Conservation (phyloP, 2,888 invertebrate genomes). For the Synanthedon tipuliformis region DNA sequence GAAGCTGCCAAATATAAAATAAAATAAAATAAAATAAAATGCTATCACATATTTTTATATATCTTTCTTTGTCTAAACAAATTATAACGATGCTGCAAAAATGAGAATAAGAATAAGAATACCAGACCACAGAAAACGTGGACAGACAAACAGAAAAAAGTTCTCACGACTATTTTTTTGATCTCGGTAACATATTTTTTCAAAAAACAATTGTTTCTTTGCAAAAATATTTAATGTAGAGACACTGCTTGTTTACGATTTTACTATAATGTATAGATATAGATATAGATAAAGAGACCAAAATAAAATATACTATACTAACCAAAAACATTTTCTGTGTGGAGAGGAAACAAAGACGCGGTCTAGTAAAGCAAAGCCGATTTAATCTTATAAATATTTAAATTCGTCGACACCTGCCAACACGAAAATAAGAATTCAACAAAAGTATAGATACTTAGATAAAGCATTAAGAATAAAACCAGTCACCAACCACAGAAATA, state of each 20-base stretch:
- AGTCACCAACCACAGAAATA: too few relatives aligned
- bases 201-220: slow-evolving; percentile 6
- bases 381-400: slow-evolving; percentile 12
- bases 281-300: too few relatives aligned
- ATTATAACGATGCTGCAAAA: too few relatives aligned
- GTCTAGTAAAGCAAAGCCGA: slow-evolving; percentile 7
- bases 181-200: not conserved
- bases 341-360: slow-evolving; percentile 6
- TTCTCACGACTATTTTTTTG: too few relatives aligned
- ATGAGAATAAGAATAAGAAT: too few relatives aligned
- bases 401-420: slow-evolving; percentile 6
- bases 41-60: too few relatives aligned
- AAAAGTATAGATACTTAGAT: not conserved
- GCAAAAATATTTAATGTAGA: not conserved
- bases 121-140: too few relatives aligned
- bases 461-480: not conserved
- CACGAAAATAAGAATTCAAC: not conserved
- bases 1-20: too few relatives aligned
- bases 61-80: too few relatives aligned
- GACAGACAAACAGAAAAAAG: too few relatives aligned
- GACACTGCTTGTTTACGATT: not conserved
- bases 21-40: too few relatives aligned
- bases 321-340: not conserved
- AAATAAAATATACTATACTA: not conserved
- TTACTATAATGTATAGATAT: too few relatives aligned